Evolutionary conservation across 1,140 invertebrate species (phyloP).

Genomic region (Trichonephila clavata): DNA sequence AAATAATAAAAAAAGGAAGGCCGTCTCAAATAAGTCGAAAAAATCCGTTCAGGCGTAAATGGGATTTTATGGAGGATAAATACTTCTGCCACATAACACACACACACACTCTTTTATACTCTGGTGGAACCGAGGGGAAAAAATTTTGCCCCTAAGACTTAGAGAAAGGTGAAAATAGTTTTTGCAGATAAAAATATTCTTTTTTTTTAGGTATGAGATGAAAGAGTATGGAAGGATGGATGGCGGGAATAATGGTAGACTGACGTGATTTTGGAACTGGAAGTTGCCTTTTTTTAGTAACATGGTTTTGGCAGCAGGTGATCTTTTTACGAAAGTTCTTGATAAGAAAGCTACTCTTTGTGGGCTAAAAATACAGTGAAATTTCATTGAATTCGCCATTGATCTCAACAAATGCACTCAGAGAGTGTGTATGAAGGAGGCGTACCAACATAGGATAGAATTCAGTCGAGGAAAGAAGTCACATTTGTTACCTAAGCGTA

Average conservation of each 20-base stretch:
- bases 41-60: slow-evolving; percentile 40
- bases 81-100: slow-evolving; percentile 12
- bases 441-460: too few species aligned
- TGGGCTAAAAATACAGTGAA: background rate
- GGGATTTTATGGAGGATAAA: slow-evolving; percentile 48
- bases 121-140: background rate
- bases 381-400: background rate
- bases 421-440: too few species aligned
- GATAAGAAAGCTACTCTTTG: slow-evolving; percentile 27
- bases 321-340: background rate
- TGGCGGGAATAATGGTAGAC: background rate
- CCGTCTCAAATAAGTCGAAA: slow-evolving; percentile 6
- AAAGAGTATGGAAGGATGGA: background rate
- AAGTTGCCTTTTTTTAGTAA: background rate
- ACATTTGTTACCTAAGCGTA: too few species aligned
- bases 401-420: too few species aligned
- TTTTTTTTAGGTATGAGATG: background rate
- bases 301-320: background rate
- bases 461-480: too few species aligned
- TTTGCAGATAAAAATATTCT: slow-evolving; percentile 28
- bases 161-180: slow-evolving; percentile 46
- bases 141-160: slow-evolving; percentile 9
- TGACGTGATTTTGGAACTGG: slow-evolving; percentile 10
- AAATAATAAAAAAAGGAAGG: background rate
- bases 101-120: background rate